A percentile compares a stretch with the other conserved stretches of the same genome.
These are phyloP conservation scores for Pristionchus exspectatus DNA, from an alignment of 2,888 invertebrate species.

Conservation along the genomic window DNA sequence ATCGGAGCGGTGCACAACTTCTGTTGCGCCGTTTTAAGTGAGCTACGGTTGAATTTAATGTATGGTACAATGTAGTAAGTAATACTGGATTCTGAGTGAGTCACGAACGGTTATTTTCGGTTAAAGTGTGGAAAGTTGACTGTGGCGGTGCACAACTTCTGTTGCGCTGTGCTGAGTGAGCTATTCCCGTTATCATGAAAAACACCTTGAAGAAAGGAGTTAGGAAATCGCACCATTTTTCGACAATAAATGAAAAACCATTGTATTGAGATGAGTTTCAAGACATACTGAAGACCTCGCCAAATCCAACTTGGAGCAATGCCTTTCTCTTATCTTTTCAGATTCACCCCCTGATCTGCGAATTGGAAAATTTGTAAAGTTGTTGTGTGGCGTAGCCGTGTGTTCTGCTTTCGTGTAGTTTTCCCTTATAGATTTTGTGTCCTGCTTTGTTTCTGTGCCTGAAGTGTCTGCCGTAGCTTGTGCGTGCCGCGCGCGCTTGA, in stretches of 20 bases:
- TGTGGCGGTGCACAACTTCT: slow-evolving; percentile 69
- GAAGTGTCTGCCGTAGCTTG: slow-evolving; percentile 46
- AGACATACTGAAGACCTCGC: too few species aligned
- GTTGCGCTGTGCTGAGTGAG: slow-evolving; percentile 72
- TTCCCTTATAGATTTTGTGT: background rate
- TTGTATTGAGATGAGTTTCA: too few species aligned
- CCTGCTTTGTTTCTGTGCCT: slow-evolving; percentile 39
- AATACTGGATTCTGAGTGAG: too few species aligned
- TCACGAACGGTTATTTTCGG: too few species aligned
- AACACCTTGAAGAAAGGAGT: too few species aligned
- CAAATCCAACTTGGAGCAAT: too few species aligned
- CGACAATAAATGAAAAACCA: too few species aligned
- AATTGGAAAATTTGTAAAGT: background rate
- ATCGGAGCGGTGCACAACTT: slow-evolving; percentile 71
- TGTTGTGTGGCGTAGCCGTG: slow-evolving; percentile 8
- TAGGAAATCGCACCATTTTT: too few species aligned
- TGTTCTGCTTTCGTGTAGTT: background rate
- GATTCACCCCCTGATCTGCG: background rate
- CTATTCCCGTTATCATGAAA: background rate
- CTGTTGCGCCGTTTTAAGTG: slow-evolving; percentile 73
- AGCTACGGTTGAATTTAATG: too few species aligned
- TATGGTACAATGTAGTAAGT: too few species aligned
- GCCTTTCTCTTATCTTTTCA: background rate
- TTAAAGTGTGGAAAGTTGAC: too few species aligned
- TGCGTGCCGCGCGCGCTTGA: background rate